These are phyloP conservation scores for Pogonophryne albipinna DNA, from an alignment of 2,797 vertebrate species.

Conservation along the genomic window DNA sequence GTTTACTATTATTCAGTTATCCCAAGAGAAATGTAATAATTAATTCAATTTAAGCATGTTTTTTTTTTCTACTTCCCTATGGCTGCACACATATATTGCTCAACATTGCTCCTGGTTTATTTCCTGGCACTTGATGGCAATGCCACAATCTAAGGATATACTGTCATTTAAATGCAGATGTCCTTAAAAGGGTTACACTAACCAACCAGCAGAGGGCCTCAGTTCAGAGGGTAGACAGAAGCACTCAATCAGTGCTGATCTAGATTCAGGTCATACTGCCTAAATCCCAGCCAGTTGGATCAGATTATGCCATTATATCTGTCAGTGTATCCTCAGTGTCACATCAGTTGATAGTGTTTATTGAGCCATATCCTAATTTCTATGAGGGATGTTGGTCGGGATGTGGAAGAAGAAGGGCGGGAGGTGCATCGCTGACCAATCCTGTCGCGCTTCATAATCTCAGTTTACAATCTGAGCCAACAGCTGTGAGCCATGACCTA, in stretches of 20 bases:
- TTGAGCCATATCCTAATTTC: constrained; percentile 44
- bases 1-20: neutral
- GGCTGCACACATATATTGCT: neutral
- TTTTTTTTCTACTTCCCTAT: no score
- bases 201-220: constrained; percentile 64
- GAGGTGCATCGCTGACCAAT: constrained; percentile 59
- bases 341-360: constrained; percentile 10
- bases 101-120: neutral
- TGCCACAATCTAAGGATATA: neutral
- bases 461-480: constrained; percentile 73
- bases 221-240: constrained; percentile 7
- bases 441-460: constrained; percentile 72
- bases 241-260: constrained; percentile 12
- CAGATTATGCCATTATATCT: constrained; percentile 56
- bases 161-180: neutral
- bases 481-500: constrained; percentile 76
- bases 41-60: neutral
- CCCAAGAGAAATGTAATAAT: neutral
- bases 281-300: constrained; percentile 44
- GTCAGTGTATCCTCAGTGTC: constrained; percentile 13
- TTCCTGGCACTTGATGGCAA: neutral
- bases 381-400: constrained; percentile 56
- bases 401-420: neutral
- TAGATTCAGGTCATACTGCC: constrained; percentile 53
- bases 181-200: constrained; percentile 9